Base-by-base conservation (phyloP, 1,140 invertebrate genomes). In the Drepana arcuata region DNA sequence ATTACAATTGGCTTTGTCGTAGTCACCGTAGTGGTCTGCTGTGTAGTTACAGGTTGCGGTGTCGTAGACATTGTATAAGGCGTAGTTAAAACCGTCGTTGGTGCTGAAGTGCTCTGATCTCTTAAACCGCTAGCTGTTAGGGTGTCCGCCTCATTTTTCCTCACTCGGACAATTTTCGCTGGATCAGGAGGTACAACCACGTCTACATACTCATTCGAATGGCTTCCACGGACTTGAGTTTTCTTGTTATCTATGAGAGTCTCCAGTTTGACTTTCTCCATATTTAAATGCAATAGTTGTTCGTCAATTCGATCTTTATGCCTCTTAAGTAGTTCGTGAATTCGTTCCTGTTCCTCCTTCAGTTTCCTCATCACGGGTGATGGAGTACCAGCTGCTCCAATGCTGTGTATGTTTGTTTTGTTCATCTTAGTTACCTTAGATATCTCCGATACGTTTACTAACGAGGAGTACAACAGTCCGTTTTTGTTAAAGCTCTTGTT, bases 401-500 rank as follows among this genome's bases (percentile, higher is more conserved):
- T 16, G 1, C 9, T 16, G 24, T 31, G 10, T 41, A n/a, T 27
- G 12, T 37, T 34, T 16, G 46, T 53, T 14, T 51, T 51, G 34
- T 68, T 73, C 1, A 68, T 10, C 25, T 54, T 67, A 41, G 68
- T 58, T 16, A 78, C 36, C 58, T 77, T 78, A 6, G 75, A 75
- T 58, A 80, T 63, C 49, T 75, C 61, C 1, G 73, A 72, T 6
- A 80, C 52, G 30, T 80, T 80, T 1, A 78, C 48, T 11, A 66
- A 42, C 2, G 75, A 67, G 21, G 59, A 59, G 47, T 67, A 78
- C 0, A 53, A 14, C 3, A 75, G 12, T 7, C 75, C 75, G 40
- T 75, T 63, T 41, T 61, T 68, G 30, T 73, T 63, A 25, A 47
- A 75, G 27, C 56, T 72, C 37, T 80, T 75, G 27, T 78, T 78